Evolutionary conservation across 1,140 invertebrate species (phyloP).

Genomic region (Drosophila rufa): DNA sequence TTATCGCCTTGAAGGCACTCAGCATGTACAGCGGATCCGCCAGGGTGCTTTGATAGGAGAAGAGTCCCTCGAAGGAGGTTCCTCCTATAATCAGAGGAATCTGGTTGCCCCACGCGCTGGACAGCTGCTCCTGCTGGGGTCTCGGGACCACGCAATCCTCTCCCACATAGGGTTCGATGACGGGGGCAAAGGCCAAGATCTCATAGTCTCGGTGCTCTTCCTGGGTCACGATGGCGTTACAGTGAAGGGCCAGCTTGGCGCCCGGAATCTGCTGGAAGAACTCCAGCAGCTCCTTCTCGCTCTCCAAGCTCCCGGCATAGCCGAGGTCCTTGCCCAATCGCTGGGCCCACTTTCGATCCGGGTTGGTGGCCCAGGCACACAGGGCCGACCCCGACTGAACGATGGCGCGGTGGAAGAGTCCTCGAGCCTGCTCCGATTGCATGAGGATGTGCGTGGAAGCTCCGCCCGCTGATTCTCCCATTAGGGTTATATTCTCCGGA

Average conservation of each 20-base stretch:
- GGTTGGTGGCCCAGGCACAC: constrained; percentile 72
- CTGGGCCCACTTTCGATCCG: constrained; percentile 42
- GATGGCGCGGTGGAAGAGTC: constrained; percentile 87
- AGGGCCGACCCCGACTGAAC: constrained; percentile 87
- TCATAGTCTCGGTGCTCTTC: constrained; percentile 61
- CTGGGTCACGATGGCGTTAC: constrained; percentile 58
- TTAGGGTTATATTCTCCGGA: constrained; percentile 74
- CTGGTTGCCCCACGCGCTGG: constrained; percentile 79
- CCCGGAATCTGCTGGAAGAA: constrained; percentile 70
- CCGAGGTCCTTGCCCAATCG: constrained; percentile 63
- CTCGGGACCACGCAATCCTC: constrained; percentile 75
- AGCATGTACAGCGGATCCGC: constrained; percentile 55
- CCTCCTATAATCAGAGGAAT: constrained; percentile 85
- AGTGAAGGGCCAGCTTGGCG: constrained; percentile 40
- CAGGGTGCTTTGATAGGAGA: constrained; percentile 58
- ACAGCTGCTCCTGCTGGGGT: constrained; percentile 73
- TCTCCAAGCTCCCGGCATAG: constrained; percentile 60
- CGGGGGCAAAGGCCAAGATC: constrained; percentile 77
- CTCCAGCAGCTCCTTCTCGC: constrained; percentile 70
- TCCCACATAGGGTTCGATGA: constrained; percentile 78
- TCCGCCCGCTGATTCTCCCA: constrained; percentile 82
- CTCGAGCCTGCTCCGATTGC: constrained; percentile 78
- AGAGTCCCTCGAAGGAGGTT: constrained; percentile 82
- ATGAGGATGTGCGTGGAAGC: constrained; percentile 71
- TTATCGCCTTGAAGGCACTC: constrained; percentile 51